Percentiles rank a stretch among this genome's conserved stretches.
Evolutionary conservation across 2,113 vertebrate genomes (phyloP).

Genomic region (Bos taurus): DNA sequence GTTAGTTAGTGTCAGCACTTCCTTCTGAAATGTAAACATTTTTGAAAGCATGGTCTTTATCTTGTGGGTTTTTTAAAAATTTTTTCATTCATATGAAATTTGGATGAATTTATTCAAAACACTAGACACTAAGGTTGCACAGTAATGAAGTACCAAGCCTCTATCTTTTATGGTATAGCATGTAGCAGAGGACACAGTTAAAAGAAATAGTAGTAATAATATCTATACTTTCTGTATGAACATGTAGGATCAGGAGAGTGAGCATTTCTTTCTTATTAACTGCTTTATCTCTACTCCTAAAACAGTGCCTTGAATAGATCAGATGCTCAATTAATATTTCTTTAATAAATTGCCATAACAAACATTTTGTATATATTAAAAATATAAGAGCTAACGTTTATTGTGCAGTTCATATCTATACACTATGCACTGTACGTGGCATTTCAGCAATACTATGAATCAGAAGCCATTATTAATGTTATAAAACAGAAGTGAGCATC

Average conservation of each 20-base stretch:
- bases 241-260: background rate
- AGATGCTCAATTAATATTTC: background rate
- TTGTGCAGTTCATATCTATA: background rate
- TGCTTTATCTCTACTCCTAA: background rate
- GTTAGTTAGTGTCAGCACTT: background rate
- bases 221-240: background rate
- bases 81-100: background rate
- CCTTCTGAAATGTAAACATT: background rate
- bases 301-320: background rate
- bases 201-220: background rate
- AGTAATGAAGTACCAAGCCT: background rate
- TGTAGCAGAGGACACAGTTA: background rate
- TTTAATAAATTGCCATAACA: background rate
- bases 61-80: background rate
- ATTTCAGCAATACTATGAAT: background rate
- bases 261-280: background rate
- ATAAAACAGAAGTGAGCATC: background rate
- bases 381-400: background rate
- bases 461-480: background rate
- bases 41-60: background rate
- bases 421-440: background rate
- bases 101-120: background rate
- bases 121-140: background rate
- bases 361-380: background rate
- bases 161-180: background rate